Conservation (phyloP, 2,113 vertebrate species). For the Lophura nycthemera region DNA sequence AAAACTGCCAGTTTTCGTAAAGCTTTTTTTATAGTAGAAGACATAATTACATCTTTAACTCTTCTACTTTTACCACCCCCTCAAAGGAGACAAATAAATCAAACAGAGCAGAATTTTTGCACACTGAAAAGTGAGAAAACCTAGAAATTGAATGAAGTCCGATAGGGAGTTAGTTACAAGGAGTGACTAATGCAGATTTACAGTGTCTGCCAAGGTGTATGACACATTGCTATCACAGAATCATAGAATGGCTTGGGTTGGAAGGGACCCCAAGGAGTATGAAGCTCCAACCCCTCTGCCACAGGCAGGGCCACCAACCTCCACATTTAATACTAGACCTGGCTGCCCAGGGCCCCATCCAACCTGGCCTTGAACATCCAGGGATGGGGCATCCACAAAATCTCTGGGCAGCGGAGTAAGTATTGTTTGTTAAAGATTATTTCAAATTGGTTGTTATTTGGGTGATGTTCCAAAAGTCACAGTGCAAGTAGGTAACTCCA, state of each 20-base stretch:
- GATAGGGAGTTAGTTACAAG: not conserved
- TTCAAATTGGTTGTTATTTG: not conserved
- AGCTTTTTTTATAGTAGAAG: constrained; percentile 26
- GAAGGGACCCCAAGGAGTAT: too few relatives aligned
- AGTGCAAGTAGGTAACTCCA: not conserved
- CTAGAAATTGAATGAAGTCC: constrained; percentile 20
- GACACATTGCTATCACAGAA: not conserved
- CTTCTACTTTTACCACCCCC: constrained; percentile 50
- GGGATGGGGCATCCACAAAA: too few relatives aligned
- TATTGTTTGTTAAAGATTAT: not conserved
- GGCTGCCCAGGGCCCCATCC: too few relatives aligned
- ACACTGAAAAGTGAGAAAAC: constrained; percentile 60
- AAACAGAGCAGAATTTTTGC: constrained; percentile 53
- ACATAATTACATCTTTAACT: constrained; percentile 49
- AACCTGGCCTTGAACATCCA: too few relatives aligned
- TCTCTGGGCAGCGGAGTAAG: not conserved
- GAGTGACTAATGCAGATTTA: not conserved
- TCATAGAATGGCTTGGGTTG: too few relatives aligned
- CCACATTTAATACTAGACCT: too few relatives aligned
- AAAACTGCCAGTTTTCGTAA: constrained; percentile 13
- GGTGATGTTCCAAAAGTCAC: not conserved
- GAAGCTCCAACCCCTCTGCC: too few relatives aligned
- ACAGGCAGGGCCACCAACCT: too few relatives aligned
- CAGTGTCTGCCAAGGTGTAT: not conserved
- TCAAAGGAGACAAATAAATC: constrained; percentile 25